A percentile compares a stretch with the other conserved stretches of the same genome.
phyloP scores from a whole-genome alignment of 2,888 invertebrate species.

The Eupeodes luniger region DNA sequence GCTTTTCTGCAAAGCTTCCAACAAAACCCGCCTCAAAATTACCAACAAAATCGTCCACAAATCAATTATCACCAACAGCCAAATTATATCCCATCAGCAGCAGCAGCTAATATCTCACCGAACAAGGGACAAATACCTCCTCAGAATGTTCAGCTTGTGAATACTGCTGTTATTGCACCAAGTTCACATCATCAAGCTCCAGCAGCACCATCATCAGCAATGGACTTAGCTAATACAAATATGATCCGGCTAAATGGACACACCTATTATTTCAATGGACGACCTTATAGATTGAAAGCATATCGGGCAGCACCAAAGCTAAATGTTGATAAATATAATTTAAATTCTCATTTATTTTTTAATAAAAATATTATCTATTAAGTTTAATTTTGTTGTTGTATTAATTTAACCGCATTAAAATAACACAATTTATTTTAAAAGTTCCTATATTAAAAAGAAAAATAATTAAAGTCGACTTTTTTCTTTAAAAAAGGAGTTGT shows the following conservation, averaged over 20 bases:
- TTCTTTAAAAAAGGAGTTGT: neutral
- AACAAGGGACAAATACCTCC: neutral
- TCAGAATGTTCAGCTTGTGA: neutral
- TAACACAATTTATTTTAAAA: neutral
- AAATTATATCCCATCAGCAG: neutral
- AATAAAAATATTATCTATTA: conserved; percentile 83
- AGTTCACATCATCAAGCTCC: conserved; percentile 18
- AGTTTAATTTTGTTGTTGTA: conserved; percentile 54
- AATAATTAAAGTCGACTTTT: neutral
- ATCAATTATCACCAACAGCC: neutral
- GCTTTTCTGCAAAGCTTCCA: conserved; percentile 10
- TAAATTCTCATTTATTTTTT: conserved; percentile 82
- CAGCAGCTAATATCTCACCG: neutral
- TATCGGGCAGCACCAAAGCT: conserved; percentile 79
- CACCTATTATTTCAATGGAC: conserved; percentile 81
- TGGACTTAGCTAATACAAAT: conserved; percentile 76
- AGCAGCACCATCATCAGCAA: conserved; percentile 28
- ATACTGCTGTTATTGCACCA: neutral
- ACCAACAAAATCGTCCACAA: neutral
- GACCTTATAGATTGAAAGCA: conserved; percentile 81
- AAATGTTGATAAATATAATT: conserved; percentile 80
- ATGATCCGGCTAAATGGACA: conserved; percentile 80
- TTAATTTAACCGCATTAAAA: neutral
- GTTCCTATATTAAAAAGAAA: conserved; percentile 11
- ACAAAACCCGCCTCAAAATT: conserved; percentile 3